A percentile compares a stretch with the other conserved stretches of the same genome.
Evolutionary conservation across 2,888 invertebrate species (phyloP).

Genomic region (Phyllotreta striolata): DNA sequence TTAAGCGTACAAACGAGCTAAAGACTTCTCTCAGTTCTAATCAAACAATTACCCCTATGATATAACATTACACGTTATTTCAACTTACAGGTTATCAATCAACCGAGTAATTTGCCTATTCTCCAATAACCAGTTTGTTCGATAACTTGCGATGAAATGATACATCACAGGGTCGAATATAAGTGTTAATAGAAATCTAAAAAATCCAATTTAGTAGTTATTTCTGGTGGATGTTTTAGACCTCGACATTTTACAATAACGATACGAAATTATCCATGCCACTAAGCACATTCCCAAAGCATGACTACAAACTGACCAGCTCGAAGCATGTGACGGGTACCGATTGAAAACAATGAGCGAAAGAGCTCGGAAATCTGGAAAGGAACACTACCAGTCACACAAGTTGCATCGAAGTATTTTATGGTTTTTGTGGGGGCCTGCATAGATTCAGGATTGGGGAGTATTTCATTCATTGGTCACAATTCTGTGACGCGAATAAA

Average conservation of each 20-base stretch:
- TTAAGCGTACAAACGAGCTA: slow-evolving; percentile 5
- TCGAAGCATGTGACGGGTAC: slow-evolving; percentile 63
- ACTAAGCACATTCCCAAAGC: slow-evolving; percentile 52
- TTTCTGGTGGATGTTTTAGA: not conserved
- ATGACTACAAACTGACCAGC: slow-evolving; percentile 61
- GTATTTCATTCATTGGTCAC: too few species aligned
- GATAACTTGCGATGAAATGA: too few species aligned
- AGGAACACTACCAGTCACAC: slow-evolving; percentile 63
- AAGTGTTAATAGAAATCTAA: too few species aligned
- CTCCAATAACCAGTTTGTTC: too few species aligned
- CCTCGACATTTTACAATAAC: slow-evolving; percentile 1
- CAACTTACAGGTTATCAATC: too few species aligned
- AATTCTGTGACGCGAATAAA: too few species aligned
- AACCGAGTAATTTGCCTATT: too few species aligned
- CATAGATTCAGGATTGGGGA: not conserved
- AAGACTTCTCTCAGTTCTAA: not conserved
- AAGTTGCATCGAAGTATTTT: slow-evolving; percentile 30
- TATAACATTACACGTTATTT: too few species aligned
- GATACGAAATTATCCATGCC: slow-evolving; percentile 38
- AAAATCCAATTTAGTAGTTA: not conserved
- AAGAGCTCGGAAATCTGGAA: slow-evolving; percentile 82
- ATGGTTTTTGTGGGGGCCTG: not conserved
- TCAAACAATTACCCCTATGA: too few species aligned
- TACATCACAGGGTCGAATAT: too few species aligned
- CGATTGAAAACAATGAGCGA: slow-evolving; percentile 78